Conservation (phyloP, 2,888 invertebrate genomes). For the Pristionchus maxplancki region DNA sequence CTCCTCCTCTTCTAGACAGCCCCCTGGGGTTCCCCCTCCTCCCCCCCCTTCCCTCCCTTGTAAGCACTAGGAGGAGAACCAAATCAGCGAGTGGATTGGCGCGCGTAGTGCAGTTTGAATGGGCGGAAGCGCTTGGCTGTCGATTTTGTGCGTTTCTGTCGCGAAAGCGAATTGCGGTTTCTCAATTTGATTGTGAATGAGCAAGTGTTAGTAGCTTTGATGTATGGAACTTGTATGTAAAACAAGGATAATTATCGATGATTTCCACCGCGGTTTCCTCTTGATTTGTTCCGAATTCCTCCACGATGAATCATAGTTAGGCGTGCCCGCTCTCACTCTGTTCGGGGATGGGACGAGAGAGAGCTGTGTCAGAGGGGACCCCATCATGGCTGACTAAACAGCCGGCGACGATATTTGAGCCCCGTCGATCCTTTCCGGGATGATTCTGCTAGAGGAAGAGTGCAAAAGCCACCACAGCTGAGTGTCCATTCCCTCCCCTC, state of each 20-base stretch:
- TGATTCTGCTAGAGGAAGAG: not conserved
- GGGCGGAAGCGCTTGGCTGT: not conserved
- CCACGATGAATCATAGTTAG: slow-evolving; percentile 1
- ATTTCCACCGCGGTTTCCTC: not conserved
- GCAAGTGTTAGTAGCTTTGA: not conserved
- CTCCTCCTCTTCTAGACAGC: not conserved
- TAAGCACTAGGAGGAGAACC: not conserved
- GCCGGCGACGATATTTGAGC: not conserved
- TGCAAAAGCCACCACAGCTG: not conserved
- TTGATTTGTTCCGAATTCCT: not conserved
- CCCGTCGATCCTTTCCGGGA: not conserved
- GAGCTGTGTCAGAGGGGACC: not conserved
- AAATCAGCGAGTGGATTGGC: slow-evolving; percentile 6
- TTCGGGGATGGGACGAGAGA: not conserved
- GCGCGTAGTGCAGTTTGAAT: not conserved
- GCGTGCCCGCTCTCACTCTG: not conserved
- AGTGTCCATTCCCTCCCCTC: not conserved
- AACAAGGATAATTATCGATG: no score
- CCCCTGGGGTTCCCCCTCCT: not conserved
- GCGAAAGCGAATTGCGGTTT: not conserved
- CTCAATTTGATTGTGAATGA: not conserved
- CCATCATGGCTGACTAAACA: slow-evolving; percentile 11
- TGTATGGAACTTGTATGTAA: not conserved
- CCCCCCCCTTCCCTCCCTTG: not conserved
- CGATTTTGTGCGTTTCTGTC: not conserved